These are phyloP conservation scores for Melipona beecheii DNA, from an alignment of 2,888 invertebrate genomes.

Conservation along the genomic window DNA sequence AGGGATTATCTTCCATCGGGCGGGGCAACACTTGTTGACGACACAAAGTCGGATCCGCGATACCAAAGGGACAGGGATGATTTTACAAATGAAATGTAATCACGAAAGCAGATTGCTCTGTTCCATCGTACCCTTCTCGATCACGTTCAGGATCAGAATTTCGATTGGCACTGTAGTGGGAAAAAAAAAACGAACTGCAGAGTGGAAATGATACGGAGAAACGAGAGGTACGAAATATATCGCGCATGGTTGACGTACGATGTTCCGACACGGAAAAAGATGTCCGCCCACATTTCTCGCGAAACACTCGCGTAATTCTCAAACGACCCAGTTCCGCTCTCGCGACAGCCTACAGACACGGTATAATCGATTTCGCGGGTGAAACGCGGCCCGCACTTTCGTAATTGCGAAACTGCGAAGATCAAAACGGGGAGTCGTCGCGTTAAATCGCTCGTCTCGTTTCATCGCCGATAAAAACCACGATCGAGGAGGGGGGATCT, in stretches of 20 bases:
- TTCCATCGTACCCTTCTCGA: background rate
- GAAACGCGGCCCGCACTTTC: conserved; percentile 24
- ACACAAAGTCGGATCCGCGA: background rate
- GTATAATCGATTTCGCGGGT: conserved; percentile 30
- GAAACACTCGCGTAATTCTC: conserved; percentile 36
- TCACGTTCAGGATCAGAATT: background rate
- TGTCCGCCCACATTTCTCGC: background rate
- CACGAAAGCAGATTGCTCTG: too few species aligned
- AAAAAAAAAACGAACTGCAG: too few species aligned
- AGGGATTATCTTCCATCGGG: background rate
- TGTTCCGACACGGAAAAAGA: background rate
- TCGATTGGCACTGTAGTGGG: background rate
- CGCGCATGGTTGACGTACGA: background rate
- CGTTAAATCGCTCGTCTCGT: background rate
- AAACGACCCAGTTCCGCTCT: conserved; percentile 34
- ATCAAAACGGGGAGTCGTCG: background rate
- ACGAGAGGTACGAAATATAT: background rate
- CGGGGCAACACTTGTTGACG: too few species aligned
- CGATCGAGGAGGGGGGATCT: conserved; percentile 10
- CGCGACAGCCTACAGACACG: conserved; percentile 25
- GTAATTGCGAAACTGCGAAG: conserved; percentile 37
- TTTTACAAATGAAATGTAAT: background rate
- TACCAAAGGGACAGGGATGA: background rate
- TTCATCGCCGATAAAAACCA: conserved; percentile 23
- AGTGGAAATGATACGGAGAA: too few species aligned